A percentile compares a stretch with the other conserved stretches of the same genome.
Evolutionary conservation across 2,113 vertebrate species (phyloP).

Genomic region (Sciurus niger): DNA sequence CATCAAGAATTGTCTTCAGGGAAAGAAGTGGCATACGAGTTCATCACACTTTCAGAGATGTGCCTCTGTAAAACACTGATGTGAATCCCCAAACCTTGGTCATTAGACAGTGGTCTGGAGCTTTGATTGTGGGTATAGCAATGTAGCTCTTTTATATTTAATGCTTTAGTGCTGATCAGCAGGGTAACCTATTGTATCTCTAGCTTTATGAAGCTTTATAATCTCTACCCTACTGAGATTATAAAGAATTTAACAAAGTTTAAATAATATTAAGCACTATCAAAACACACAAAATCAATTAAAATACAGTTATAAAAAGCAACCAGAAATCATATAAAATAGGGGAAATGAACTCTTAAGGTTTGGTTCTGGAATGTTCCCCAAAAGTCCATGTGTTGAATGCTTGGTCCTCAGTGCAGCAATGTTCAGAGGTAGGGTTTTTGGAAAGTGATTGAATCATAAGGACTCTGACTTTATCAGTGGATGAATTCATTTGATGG

Average conservation of each 20-base stretch:
- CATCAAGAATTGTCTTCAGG: not conserved
- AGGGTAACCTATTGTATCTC: not conserved
- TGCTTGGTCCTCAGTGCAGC: not conserved
- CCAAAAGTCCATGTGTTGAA: not conserved
- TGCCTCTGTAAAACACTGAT: not conserved
- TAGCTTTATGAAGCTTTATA: conserved; percentile 6
- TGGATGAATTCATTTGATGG: not conserved
- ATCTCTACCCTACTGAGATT: not conserved
- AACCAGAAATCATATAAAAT: not conserved
- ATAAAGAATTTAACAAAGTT: conserved; percentile 29
- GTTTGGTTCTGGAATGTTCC: not conserved
- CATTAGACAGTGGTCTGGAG: not conserved
- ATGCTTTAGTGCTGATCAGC: not conserved
- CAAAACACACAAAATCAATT: not conserved
- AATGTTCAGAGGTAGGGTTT: not conserved
- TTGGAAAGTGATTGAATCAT: not conserved
- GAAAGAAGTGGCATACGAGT: not conserved
- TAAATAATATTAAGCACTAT: not conserved
- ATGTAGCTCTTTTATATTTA: not conserved
- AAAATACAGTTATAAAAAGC: conserved; percentile 27
- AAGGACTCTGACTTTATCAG: not conserved
- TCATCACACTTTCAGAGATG: not conserved
- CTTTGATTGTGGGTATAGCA: not conserved
- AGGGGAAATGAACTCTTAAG: not conserved
- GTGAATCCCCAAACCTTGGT: not conserved